phyloP scores from a whole-genome alignment of 2,113 vertebrate species.

The Cyanoramphus novaezelandiae region DNA sequence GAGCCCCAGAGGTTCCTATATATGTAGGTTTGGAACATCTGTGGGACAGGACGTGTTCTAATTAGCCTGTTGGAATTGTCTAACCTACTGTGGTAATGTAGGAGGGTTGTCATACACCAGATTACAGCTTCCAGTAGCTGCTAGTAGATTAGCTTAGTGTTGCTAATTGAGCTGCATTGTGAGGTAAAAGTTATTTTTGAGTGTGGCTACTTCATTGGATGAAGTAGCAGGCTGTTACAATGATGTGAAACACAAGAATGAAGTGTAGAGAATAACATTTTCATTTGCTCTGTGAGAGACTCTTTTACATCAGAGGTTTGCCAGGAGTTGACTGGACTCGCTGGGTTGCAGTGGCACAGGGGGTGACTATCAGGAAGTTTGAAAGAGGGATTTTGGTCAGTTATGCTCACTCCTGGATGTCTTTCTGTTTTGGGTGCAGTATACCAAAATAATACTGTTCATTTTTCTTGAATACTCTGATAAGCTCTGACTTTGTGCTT shows the following conservation, averaged over 20 bases:
- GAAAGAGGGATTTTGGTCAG: background rate
- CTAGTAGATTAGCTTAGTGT: background rate
- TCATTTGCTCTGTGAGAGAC: background rate
- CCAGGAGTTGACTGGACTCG: background rate
- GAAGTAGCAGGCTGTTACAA: background rate
- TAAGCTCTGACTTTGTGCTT: background rate
- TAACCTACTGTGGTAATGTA: background rate
- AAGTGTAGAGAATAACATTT: background rate
- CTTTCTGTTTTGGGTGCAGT: background rate
- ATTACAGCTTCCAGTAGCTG: background rate
- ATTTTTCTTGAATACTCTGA: background rate
- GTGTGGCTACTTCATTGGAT: background rate
- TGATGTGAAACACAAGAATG: background rate
- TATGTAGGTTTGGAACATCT: background rate
- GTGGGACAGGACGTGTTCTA: background rate
- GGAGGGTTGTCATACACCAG: background rate
- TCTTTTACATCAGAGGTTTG: background rate
- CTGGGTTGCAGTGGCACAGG: background rate
- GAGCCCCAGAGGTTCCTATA: background rate
- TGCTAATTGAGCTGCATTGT: background rate
- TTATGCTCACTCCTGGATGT: background rate
- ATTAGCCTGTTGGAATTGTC: background rate
- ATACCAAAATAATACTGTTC: background rate
- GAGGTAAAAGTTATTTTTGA: constrained; percentile 1
- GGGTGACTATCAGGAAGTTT: background rate